Evolutionary conservation across 2,113 vertebrate genomes (phyloP).

Genomic region (Poeciliopsis occidentalis): DNA sequence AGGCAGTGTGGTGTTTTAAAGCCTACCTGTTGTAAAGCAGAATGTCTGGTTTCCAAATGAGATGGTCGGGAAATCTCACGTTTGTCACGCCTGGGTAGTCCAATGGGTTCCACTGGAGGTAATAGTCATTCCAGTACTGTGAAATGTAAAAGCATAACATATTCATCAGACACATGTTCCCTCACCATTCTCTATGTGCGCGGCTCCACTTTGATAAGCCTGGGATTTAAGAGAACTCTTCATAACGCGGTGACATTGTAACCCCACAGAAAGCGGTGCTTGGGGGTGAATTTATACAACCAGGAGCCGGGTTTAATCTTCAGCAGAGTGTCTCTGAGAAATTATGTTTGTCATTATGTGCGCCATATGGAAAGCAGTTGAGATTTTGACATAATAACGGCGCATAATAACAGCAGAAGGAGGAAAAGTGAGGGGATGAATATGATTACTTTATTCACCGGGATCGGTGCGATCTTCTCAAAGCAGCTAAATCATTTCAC

Average conservation of each 20-base stretch:
- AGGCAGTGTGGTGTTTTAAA: conserved; percentile 1
- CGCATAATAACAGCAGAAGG: background rate
- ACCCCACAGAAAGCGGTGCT: conserved; percentile 1
- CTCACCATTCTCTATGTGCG: background rate
- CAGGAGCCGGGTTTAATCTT: background rate
- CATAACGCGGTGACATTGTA: background rate
- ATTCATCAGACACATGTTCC: background rate
- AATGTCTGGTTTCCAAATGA: conserved; percentile 97
- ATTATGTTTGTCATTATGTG: background rate
- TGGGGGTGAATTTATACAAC: background rate
- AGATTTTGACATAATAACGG: background rate
- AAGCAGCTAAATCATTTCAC: background rate
- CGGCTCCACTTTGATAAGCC: background rate
- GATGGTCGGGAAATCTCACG: conserved; percentile 88
- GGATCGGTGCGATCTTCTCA: background rate
- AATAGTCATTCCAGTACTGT: conserved; percentile 90
- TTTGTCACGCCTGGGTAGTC: conserved; percentile 89
- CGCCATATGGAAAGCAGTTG: background rate
- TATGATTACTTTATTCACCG: background rate
- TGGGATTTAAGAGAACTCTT: conserved; percentile 2
- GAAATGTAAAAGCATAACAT: conserved; percentile 30
- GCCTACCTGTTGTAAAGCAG: conserved; percentile 97
- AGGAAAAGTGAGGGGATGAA: background rate
- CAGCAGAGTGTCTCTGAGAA: background rate
- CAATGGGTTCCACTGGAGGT: conserved; percentile 88